Conservation (phyloP, 30 jellyfish, hydroid and myxozoan genomes). For the Rhopilema esculentum region DNA sequence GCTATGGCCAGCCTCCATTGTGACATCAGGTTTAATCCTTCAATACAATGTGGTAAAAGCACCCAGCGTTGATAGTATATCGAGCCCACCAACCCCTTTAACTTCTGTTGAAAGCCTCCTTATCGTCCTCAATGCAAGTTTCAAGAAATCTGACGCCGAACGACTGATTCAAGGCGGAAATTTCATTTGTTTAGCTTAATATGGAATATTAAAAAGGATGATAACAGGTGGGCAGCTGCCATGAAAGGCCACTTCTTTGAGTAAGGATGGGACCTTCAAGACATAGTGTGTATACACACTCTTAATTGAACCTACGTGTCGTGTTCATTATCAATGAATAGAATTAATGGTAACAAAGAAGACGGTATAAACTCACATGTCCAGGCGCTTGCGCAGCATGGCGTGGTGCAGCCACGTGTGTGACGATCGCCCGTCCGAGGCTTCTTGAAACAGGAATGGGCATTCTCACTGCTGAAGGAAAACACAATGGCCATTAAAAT, state of each 20-base stretch:
- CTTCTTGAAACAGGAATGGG: constrained; percentile 64
- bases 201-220: too few species aligned
- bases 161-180: too few species aligned
- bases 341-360: background rate
- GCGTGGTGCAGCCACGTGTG: constrained; percentile 74
- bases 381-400: constrained; percentile 86
- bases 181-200: too few species aligned
- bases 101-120: too few species aligned
- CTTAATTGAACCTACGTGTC: background rate
- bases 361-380: constrained; percentile 46
- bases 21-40: background rate
- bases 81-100: too few species aligned
- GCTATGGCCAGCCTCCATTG: background rate
- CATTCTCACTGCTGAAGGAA: constrained; percentile 33
- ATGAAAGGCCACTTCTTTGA: too few species aligned
- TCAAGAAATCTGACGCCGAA: too few species aligned
- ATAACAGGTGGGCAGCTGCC: too few species aligned
- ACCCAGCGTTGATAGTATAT: background rate
- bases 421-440: constrained; percentile 64
- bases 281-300: too few species aligned
- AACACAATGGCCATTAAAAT: background rate
- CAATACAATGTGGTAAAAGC: background rate
- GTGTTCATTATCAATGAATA: background rate
- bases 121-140: too few species aligned
- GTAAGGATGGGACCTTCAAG: too few species aligned